A percentile compares a stretch with the other conserved stretches of the same genome.
These are phyloP conservation scores for human (Homo sapiens) DNA, from an alignment of 2,113 vertebrate species.

Conservation along the genomic window GRCh38 chr5:122399001-122399500, in stretches of 20 bases:
- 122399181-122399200: neutral
- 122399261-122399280: neutral
- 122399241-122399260: neutral
- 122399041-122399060: neutral
- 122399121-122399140: neutral
- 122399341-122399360: neutral
- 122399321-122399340: neutral
- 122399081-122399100: neutral
- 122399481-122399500: neutral
- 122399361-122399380: neutral
- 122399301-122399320: neutral
- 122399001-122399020: neutral
- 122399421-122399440: neutral
- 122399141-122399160: neutral
- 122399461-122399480: neutral
- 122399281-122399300: neutral
- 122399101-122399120: neutral
- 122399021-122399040: neutral
- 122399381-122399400: neutral
- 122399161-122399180: conserved; percentile 1
- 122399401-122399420: neutral
- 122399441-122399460: neutral
- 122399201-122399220: conserved; percentile 8
- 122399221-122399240: conserved; percentile 19
- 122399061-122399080: neutral